A percentile compares a stretch with the other conserved stretches of the same genome.
Evolutionary conservation across 2,888 invertebrate species (phyloP).

Genomic region (Hyposoter didymator): DNA sequence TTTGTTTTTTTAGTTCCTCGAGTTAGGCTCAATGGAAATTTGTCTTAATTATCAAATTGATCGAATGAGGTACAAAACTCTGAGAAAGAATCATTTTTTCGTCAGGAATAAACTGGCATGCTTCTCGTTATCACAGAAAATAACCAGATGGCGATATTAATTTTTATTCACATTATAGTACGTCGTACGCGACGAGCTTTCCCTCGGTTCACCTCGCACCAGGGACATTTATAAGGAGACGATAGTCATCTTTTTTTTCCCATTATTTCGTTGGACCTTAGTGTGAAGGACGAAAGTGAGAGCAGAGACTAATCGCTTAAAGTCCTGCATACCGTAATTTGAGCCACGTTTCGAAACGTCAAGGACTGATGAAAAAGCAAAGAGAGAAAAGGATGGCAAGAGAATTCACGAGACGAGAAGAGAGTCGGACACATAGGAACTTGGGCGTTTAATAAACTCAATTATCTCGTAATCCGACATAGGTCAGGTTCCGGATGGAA

Average conservation of each 20-base stretch:
- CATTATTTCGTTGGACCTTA: background rate
- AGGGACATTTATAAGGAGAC: slow-evolving; percentile 19
- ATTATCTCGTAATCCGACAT: slow-evolving; percentile 73
- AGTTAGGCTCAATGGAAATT: background rate
- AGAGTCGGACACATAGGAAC: slow-evolving; percentile 28
- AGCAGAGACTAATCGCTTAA: slow-evolving; percentile 44
- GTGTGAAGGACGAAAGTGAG: slow-evolving; percentile 41
- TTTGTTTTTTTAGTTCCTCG: background rate
- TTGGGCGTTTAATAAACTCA: slow-evolving; percentile 76
- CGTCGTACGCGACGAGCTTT: background rate
- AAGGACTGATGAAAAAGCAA: slow-evolving; percentile 21
- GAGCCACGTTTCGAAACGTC: slow-evolving; percentile 37
- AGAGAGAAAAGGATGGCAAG: background rate
- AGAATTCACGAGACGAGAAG: slow-evolving; percentile 12
- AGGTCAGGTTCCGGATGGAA: slow-evolving; percentile 74
- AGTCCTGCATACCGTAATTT: slow-evolving; percentile 39
- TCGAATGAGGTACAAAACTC: background rate
- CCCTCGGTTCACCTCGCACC: background rate
- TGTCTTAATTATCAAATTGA: background rate
- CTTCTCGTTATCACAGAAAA: slow-evolving; percentile 28
- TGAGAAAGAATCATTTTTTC: slow-evolving; percentile 7
- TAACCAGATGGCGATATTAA: slow-evolving; percentile 34
- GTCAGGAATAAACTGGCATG: slow-evolving; percentile 5
- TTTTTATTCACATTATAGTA: slow-evolving; percentile 35
- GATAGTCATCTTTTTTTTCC: background rate